Evolutionary conservation across 2,797 vertebrate species (phyloP).

Genomic region (Gallirallus australis): DNA sequence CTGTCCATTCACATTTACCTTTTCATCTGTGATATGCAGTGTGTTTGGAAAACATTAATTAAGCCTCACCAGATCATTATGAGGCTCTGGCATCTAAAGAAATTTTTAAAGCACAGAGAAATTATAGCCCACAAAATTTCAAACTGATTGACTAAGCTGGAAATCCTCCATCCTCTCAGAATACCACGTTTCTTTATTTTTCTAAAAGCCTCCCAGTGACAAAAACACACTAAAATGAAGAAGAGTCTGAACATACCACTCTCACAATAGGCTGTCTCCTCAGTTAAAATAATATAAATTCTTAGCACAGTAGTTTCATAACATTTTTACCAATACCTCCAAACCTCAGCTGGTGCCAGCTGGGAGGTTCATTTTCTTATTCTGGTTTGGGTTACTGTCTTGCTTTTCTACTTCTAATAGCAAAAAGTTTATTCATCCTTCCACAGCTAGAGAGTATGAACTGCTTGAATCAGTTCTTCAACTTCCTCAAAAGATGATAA

Average conservation of each 20-base stretch:
- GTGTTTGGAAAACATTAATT: background rate
- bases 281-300: slow-evolving; percentile 12
- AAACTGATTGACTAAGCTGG: background rate
- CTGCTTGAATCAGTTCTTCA: background rate
- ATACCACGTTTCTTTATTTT: background rate
- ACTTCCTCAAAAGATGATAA: background rate
- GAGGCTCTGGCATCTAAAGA: background rate
- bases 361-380: slow-evolving; percentile 46
- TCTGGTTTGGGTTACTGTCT: slow-evolving; percentile 22
- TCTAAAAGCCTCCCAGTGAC: background rate
- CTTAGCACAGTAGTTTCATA: slow-evolving; percentile 31
- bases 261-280: background rate
- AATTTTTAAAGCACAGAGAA: background rate
- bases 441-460: background rate
- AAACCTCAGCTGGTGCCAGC: background rate
- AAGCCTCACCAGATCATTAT: background rate
- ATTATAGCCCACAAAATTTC: background rate
- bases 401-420: background rate
- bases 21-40: background rate
- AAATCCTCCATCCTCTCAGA: background rate
- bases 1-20: background rate
- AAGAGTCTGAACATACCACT: background rate
- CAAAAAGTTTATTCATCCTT: background rate
- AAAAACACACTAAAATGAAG: background rate
- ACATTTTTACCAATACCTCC: background rate